Conservation (phyloP, 2,797 vertebrate genomes). For the Crenuchus spilurus region DNA sequence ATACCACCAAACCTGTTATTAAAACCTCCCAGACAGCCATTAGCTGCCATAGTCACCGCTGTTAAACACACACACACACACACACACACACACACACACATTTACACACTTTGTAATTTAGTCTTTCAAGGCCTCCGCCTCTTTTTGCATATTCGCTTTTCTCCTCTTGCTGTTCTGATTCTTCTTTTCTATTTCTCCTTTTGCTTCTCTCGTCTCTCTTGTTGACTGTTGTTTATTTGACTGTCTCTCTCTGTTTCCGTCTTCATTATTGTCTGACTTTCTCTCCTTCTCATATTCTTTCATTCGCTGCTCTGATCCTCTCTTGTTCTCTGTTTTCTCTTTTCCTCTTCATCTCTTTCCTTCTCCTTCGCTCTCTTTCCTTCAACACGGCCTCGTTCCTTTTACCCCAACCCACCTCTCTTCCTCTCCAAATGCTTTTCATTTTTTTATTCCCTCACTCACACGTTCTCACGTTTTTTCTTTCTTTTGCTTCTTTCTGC, state of each 20-base stretch:
- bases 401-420: constrained; percentile 17
- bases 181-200: constrained; percentile 45
- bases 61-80: background rate
- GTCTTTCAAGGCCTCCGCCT: background rate
- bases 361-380: constrained; percentile 57
- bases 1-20: too few species aligned
- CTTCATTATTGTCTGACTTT: constrained; percentile 10
- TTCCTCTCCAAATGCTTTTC: constrained; percentile 44
- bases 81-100: background rate
- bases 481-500: constrained; percentile 2
- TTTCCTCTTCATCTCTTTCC: constrained; percentile 20
- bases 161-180: constrained; percentile 63
- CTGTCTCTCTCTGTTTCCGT: constrained; percentile 10
- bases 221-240: too few species aligned
- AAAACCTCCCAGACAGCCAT: too few species aligned
- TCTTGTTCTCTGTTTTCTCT: background rate
- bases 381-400: constrained; percentile 1
- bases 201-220: background rate
- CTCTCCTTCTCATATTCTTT: background rate
- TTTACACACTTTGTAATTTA: background rate
- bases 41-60: background rate
- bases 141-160: constrained; percentile 4
- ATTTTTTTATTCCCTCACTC: constrained; percentile 36
- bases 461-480: constrained; percentile 36
- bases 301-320: background rate